Evolutionary conservation across 2,797 vertebrate genomes (phyloP), one percentile per base, ranked within the genome.

Genomic region (Mormyrops attenuatus): DNA sequence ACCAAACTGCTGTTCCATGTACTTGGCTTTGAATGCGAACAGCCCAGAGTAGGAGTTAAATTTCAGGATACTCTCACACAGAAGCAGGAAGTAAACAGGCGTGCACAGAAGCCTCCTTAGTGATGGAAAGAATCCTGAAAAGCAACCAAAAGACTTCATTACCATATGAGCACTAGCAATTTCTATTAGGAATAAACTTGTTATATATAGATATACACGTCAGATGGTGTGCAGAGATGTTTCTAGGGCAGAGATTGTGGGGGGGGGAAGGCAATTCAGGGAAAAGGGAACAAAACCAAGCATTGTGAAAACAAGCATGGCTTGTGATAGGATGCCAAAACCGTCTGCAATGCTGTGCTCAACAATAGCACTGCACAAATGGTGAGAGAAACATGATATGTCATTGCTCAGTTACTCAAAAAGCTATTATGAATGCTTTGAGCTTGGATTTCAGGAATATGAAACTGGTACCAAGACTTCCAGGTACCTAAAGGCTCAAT

Each of bases 1-100:
- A 88, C 96, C 96, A 92, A 97, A 97, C 92, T 97, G 96, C 22
- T 96, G 96, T 88, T 97, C 96, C 93, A 97, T 96, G 91, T 96
- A 97, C 92, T 97, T 97, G 89, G 95, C 94, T 92, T 95, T 96
- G 90, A 96, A 97, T 66, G 96, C 96, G 8, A 96, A 89, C 49
- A 96, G 89, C 82, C 96, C 96, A 0, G 96, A 94, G 22, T 96
- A 92, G 85, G 95, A 93, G 93, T 95, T 96, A 92, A 95, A 96
- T 90, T 95, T 94, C 88, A 96, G 92, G 89, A 96, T 91, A 87
- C 69, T 94, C 47, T 93, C 95, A 89, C 94, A 96, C 22, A 97
- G 93, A 53, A 96, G 92, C 91, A 96, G 91, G 92, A 96, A 94
- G 91, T 96, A 97, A 22, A 92, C 20, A 3, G 96, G 96, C 22